Base-by-base conservation (phyloP, 2,797 vertebrate species). In the Phoeniculus purpureus region DNA sequence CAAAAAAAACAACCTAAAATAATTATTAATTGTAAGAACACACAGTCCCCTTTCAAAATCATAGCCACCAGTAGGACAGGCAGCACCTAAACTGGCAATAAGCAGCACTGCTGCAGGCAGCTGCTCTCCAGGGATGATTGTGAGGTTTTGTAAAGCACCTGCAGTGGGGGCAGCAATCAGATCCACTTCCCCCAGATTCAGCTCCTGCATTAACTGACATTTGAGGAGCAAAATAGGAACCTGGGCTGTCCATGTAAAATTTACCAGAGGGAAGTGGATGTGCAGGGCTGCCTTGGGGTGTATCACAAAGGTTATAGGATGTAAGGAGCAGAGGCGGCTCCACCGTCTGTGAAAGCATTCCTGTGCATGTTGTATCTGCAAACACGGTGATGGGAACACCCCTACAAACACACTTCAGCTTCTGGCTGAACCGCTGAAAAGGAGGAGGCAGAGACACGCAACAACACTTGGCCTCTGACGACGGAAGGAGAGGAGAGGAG, bases 181-280 rank as follows among this genome's bases (percentile, higher is more conserved):
- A 93, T 62, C 92, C 16, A 81, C 52, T 78, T 93, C 95, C 90
- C 86, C 92, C 51, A 94, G 95, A 94, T 90, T 85, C 85, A 92
- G 55, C 72, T 90, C 81, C 81, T 31, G 2, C 55, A 72, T 88
- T 90, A 85, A 90, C 81, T 73, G 86, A 43, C 87, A 83, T 83
- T 92, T 91, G 77, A 81, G 79, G 43, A 48, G 74, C 43, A 87
- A 86, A 92, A 87, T 6, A 87, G 68, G 70, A 95, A 81, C 75
- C 78, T 68, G 21, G 20, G 48, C 43, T 92, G 92, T 95, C 95
- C 93, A 94, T 78, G 25, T 4, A 86, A 83, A 76, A 75, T 60
- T 66, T 82, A 88, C 58, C 15, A 0, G 3, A 88, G 59, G 32
- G 32, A 84, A 80, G 19, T 20, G 22, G 60, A 5, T 73, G 86